Conservation (phyloP, 2,888 invertebrate genomes). For the Onthophagus sagittarius region DNA sequence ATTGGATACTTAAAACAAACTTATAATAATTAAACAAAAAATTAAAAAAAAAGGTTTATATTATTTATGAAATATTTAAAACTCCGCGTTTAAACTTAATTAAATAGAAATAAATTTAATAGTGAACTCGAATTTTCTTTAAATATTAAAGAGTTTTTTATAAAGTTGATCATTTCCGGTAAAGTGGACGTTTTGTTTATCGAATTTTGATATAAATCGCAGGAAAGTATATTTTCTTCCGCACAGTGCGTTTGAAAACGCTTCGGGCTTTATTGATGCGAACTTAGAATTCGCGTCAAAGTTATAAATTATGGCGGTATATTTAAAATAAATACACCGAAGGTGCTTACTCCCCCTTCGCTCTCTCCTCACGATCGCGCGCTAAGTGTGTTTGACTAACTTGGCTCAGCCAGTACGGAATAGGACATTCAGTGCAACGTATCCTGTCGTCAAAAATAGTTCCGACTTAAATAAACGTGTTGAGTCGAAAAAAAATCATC, state of each 20-base stretch:
- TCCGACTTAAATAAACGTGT: background rate
- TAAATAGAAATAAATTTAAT: no score
- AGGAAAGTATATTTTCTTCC: background rate
- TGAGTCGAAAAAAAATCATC: background rate
- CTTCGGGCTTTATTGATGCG: background rate
- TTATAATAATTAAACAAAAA: no score
- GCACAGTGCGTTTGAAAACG: background rate
- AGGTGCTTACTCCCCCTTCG: background rate
- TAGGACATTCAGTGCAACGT: background rate
- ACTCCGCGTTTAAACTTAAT: no score
- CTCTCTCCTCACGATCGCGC: background rate
- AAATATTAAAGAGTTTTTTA: background rate
- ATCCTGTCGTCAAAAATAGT: conserved; percentile 2
- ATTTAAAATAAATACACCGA: background rate
- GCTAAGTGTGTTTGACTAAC: background rate
- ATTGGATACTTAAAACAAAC: no score
- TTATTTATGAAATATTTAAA: no score
- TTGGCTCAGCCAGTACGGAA: conserved; percentile 1
- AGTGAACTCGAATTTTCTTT: no score
- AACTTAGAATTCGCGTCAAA: background rate
- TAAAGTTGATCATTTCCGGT: background rate
- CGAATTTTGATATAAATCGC: background rate
- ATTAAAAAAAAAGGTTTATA: no score
- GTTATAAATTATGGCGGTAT: conserved; percentile 12
- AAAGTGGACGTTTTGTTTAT: background rate